Conservation (phyloP, 2,888 invertebrate species). For the Sericinus montela region DNA sequence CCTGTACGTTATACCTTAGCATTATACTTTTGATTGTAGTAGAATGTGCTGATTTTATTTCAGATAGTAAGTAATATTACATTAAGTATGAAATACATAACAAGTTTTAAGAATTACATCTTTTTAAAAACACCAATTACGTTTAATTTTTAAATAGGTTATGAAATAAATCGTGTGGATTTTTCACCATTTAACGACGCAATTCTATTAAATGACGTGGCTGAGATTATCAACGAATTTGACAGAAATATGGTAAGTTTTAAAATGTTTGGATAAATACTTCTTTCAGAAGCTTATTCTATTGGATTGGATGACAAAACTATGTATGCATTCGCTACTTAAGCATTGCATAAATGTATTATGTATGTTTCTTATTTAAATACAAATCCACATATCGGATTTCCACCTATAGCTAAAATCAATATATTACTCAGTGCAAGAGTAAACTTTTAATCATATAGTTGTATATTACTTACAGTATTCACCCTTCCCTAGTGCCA, state of each 20-base stretch:
- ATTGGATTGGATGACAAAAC: no score
- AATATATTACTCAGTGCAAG: no score
- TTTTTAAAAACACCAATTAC: slow-evolving; percentile 24
- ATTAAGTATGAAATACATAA: not conserved
- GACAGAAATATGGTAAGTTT: slow-evolving; percentile 53
- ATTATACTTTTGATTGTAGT: not conserved
- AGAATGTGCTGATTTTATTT: not conserved
- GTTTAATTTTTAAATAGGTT: slow-evolving; percentile 34
- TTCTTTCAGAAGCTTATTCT: no score
- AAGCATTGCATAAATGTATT: no score
- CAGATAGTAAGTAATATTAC: slow-evolving; percentile 12
- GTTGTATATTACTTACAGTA: slow-evolving; percentile 46
- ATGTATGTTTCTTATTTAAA: no score
- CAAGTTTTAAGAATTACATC: not conserved
- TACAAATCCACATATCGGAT: no score
- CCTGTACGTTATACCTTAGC: not conserved
- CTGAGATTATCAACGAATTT: slow-evolving; percentile 62
- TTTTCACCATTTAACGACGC: slow-evolving; percentile 57
- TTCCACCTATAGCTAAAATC: no score
- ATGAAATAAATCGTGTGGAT: slow-evolving; percentile 51
- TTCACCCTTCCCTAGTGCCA: slow-evolving; percentile 41
- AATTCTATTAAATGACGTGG: slow-evolving; percentile 62
- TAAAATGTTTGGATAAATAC: not conserved
- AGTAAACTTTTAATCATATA: not conserved
- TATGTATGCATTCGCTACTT: no score